phyloP scores from a whole-genome alignment of 1,140 invertebrate genomes.

The Saccostrea echinata region DNA sequence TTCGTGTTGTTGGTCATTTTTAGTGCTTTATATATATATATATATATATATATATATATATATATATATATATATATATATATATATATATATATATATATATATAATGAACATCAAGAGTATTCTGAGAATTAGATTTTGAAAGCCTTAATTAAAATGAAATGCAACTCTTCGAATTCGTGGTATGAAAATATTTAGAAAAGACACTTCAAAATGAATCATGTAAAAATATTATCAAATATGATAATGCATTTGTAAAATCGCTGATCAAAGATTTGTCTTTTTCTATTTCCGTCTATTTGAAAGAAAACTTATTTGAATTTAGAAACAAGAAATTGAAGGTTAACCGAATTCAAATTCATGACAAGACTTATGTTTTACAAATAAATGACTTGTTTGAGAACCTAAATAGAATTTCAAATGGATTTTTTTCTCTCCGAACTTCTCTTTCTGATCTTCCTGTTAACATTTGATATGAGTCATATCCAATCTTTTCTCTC shows the following conservation, averaged over 20 bases:
- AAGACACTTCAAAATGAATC: background rate
- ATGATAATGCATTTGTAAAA: background rate
- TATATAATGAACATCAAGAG: too few relatives aligned
- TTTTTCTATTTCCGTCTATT: constrained; percentile 18
- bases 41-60: too few relatives aligned
- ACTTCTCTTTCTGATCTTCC: background rate
- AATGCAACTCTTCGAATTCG: background rate
- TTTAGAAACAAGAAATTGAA: constrained; percentile 5
- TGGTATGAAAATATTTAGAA: background rate
- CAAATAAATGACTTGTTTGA: constrained; percentile 9
- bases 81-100: too few relatives aligned
- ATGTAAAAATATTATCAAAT: background rate
- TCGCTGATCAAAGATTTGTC: background rate
- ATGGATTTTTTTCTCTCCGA: background rate
- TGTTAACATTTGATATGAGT: constrained; percentile 23
- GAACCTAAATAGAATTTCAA: constrained; percentile 16
- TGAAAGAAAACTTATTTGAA: background rate
- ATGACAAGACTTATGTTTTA: background rate
- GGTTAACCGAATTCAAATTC: constrained; percentile 15
- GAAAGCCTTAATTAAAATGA: too few relatives aligned
- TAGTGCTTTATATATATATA: too few relatives aligned
- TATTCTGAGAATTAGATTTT: too few relatives aligned
- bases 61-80: too few relatives aligned
- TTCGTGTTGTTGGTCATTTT: too few relatives aligned
- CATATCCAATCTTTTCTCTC: background rate